Conservation (phyloP, 2,888 invertebrate species). For the Drosophila villosipedis region DNA sequence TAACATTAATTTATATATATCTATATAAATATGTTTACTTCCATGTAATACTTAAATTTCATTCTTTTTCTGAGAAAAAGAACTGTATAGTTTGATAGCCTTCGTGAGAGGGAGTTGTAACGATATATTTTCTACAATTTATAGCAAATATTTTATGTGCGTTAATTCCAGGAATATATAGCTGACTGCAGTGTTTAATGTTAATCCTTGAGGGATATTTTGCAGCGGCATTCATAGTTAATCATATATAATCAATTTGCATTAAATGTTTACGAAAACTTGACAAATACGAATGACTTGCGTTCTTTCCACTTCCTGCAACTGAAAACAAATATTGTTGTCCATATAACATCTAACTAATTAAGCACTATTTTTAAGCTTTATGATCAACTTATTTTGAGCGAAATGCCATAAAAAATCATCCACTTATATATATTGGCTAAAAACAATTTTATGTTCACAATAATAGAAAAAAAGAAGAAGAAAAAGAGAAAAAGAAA, state of each 20-base stretch:
- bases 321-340: constrained; percentile 12
- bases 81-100: background rate
- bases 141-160: no score
- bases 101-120: background rate
- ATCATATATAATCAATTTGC: background rate
- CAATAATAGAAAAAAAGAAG: constrained; percentile 15
- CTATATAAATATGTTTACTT: background rate
- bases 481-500: constrained; percentile 8
- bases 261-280: background rate
- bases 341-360: constrained; percentile 19
- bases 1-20: constrained; percentile 10
- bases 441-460: constrained; percentile 51
- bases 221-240: background rate
- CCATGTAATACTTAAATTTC: background rate
- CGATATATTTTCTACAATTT: background rate
- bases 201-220: background rate
- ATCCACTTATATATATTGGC: constrained; percentile 28
- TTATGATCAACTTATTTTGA: constrained; percentile 43
- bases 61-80: constrained; percentile 6
- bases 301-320: background rate
- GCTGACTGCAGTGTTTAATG: background rate
- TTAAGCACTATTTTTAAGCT: constrained; percentile 47
- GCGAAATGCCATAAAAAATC: constrained; percentile 30
- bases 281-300: constrained; percentile 10
- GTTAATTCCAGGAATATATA: background rate